phyloP scores from a whole-genome alignment of 2,797 vertebrate species.

The Odontamblyopus rebecca region DNA sequence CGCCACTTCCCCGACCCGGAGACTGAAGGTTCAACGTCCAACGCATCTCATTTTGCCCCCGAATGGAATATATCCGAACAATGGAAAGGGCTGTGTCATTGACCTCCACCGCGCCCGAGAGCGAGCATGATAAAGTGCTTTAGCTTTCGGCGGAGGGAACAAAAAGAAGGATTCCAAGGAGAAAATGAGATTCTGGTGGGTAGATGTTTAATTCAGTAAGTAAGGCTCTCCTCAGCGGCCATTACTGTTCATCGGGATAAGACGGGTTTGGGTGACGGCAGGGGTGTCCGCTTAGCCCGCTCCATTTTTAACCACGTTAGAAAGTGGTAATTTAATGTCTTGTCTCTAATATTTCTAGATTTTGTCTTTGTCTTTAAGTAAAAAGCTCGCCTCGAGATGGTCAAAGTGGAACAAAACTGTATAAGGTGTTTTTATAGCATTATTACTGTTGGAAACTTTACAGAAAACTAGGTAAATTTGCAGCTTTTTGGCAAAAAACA shows the following conservation, averaged over 20 bases:
- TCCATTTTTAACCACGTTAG: conserved; percentile 69
- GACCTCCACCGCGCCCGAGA: conserved; percentile 66
- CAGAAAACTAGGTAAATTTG: too few relatives aligned
- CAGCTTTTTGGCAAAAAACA: too few relatives aligned
- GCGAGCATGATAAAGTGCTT: conserved; percentile 67
- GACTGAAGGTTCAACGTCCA: conserved; percentile 50
- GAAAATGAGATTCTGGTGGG: conserved; percentile 58
- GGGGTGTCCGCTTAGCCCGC: conserved; percentile 54
- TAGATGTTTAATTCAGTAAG: conserved; percentile 74
- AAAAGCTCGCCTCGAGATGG: too few relatives aligned
- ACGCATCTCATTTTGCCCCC: conserved; percentile 67
- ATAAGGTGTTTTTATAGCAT: too few relatives aligned
- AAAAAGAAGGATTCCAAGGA: conserved; percentile 33
- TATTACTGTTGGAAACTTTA: too few relatives aligned
- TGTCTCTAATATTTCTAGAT: too few relatives aligned
- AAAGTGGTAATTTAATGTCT: conserved; percentile 2
- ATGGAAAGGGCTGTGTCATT: conserved; percentile 57
- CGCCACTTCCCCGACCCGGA: conserved; percentile 51
- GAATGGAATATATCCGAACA: conserved; percentile 71
- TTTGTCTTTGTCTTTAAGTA: conserved; percentile 32
- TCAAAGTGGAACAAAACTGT: too few relatives aligned
- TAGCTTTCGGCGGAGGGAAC: conserved; percentile 19
- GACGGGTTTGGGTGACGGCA: conserved; percentile 51
- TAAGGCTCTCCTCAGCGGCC: conserved; percentile 47
- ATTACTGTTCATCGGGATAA: conserved; percentile 64